Evolutionary conservation across 2,888 invertebrate species (phyloP).

Genomic region (Apomyelois bistriatella): DNA sequence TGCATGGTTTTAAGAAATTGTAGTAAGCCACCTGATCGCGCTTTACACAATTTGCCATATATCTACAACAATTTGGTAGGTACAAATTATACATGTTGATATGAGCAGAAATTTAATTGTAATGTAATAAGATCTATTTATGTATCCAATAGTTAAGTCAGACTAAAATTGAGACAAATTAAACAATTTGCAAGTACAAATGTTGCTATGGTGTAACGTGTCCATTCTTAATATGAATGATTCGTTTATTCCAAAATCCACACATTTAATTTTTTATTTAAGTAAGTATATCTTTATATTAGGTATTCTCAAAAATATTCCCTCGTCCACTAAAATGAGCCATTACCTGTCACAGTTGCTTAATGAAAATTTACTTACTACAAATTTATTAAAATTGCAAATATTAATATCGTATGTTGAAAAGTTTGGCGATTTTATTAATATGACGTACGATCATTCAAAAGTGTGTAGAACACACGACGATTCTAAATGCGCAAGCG

Average conservation of each 20-base stretch:
- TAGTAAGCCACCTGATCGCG: too few relatives aligned
- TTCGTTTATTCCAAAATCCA: too few relatives aligned
- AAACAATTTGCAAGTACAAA: conserved; percentile 57
- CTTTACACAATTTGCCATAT: conserved; percentile 28
- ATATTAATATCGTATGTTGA: too few relatives aligned
- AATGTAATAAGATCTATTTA: conserved; percentile 53
- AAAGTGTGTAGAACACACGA: conserved; percentile 1
- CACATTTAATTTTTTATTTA: too few relatives aligned
- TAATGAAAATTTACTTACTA: too few relatives aligned
- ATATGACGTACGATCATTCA: not conserved
- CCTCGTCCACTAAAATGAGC: too few relatives aligned
- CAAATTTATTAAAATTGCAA: too few relatives aligned
- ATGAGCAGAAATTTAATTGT: conserved; percentile 26
- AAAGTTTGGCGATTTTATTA: not conserved
- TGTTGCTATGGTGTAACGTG: conserved; percentile 15
- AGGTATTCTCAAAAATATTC: too few relatives aligned
- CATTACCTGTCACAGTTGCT: too few relatives aligned
- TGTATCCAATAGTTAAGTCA: conserved; percentile 50
- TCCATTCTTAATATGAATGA: not conserved
- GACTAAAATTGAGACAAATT: conserved; percentile 30
- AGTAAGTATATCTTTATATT: too few relatives aligned
- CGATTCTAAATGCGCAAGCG: conserved; percentile 13
- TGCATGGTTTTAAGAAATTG: too few relatives aligned
- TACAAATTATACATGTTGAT: conserved; percentile 28
- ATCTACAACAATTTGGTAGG: conserved; percentile 23